Evolutionary conservation across 2,888 invertebrate genomes (phyloP), one percentile per base, ranked within the genome.

Genomic region (Agonopterix heracliana): DNA sequence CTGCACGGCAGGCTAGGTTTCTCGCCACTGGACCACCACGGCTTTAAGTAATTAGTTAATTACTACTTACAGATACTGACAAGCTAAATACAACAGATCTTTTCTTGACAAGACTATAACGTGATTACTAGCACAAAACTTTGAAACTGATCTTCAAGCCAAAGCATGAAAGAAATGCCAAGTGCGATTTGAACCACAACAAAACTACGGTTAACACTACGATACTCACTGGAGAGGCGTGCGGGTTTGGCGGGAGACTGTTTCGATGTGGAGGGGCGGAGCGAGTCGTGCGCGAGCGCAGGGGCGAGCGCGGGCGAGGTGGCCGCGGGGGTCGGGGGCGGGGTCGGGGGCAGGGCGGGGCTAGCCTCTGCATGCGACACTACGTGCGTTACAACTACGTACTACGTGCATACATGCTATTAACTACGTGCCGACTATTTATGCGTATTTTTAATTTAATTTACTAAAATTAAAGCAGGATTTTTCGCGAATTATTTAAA

Each of bases 141-240:
- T 26, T 5, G 7, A 26, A 26, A 7, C 26, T 0, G 7, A 26
- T 26, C 26, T 26, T 7, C 26, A 26, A 26, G 26, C 26, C 5
- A 26, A 26, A 26, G 5, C 7, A 26, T 26, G 7, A 26, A 26
- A 26, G 26, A 26, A 26, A 26, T 5, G 26, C 26, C 5, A 26
- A 26, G 26, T 26, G 26, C 26, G 7, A 7, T 26, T 26, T 26
- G 26, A 26, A 26, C 26, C 7, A 26, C 26, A 26, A 26, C 26
- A 26, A 26, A 26, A 26, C 38, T 38, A 38, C 10, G n/a, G 38
- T 38, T 38, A 38, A 12, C n/a, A 38, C 38, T 34, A 1, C 26
- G 41, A 74, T 86, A 87, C 87, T 87, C 72, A 87, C 87, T 87
- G 75, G 83, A 79, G 49, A 81, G 75, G 62, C 87, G 81, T 69